phyloP scores from a whole-genome alignment of 2,888 invertebrate genomes.

The Siphonodentalium dalli region DNA sequence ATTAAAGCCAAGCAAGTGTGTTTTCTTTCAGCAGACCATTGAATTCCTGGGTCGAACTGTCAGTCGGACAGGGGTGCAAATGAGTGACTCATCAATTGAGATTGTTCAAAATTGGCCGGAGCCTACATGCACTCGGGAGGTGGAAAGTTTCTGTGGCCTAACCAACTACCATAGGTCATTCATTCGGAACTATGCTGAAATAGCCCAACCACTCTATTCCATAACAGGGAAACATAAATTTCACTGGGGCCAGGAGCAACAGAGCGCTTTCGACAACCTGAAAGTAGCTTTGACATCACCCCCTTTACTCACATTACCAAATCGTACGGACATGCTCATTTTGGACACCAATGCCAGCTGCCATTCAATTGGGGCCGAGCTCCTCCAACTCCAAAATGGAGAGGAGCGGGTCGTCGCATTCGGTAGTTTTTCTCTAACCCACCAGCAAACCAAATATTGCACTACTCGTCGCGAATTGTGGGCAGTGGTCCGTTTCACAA shows the following conservation, averaged over 20 bases:
- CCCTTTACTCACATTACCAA: not conserved
- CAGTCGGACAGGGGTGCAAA: no score
- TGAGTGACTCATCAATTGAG: no score
- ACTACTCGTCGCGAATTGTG: slow-evolving; percentile 17
- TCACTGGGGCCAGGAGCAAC: not conserved
- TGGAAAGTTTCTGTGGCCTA: no score
- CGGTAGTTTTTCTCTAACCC: not conserved
- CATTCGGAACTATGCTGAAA: no score
- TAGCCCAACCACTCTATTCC: no score
- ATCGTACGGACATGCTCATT: not conserved
- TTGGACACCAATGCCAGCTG: slow-evolving; percentile 6
- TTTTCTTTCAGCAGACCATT: no score
- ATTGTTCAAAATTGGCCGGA: no score
- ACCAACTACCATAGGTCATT: no score
- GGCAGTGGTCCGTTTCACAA: slow-evolving; percentile 11
- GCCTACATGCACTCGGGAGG: no score
- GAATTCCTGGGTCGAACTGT: no score
- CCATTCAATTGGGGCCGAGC: slow-evolving; percentile 6
- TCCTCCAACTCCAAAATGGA: slow-evolving; percentile 17
- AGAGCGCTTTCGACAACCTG: not conserved
- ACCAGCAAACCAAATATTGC: slow-evolving; percentile 13
- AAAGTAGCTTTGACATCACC: not conserved
- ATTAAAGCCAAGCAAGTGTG: no score
- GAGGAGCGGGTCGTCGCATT: slow-evolving; percentile 3
- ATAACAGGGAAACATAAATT: no score